These are phyloP conservation scores for Siniperca scherzeri DNA, from an alignment of 2,797 vertebrate species.

Conservation along the genomic window DNA sequence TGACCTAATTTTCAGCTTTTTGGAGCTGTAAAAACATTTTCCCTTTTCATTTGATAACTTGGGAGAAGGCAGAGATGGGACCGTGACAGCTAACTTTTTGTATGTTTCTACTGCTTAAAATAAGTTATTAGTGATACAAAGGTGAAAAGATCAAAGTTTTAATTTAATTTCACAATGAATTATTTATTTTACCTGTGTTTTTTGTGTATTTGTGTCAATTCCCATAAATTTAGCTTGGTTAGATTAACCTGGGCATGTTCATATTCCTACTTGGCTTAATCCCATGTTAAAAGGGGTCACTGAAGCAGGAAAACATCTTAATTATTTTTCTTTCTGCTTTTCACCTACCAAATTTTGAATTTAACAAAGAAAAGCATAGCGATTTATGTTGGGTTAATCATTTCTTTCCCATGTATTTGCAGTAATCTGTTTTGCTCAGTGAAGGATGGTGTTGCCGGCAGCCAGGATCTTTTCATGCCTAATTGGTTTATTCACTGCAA, in stretches of 20 bases:
- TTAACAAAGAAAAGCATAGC: constrained; percentile 1
- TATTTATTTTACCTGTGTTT: not conserved
- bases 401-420: constrained; percentile 8
- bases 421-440: constrained; percentile 23
- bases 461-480: constrained; percentile 39
- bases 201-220: not conserved
- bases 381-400: constrained; percentile 20
- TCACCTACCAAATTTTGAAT: not conserved
- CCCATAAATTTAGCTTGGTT: not conserved
- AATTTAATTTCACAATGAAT: not conserved
- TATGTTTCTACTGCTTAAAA: not conserved
- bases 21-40: not conserved
- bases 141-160: not conserved
- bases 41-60: constrained; percentile 1
- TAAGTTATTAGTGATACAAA: not conserved
- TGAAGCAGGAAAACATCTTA: constrained; percentile 5
- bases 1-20: not conserved
- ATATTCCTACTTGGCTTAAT: not conserved
- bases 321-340: constrained; percentile 4
- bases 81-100: not conserved
- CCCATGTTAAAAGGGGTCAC: not conserved
- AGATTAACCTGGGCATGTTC: not conserved
- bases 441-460: constrained; percentile 9
- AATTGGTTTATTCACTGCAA: constrained; percentile 41
- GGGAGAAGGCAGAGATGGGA: not conserved